Evolutionary conservation across 2,888 invertebrate genomes (phyloP), one percentile per base, ranked within the genome.

Genomic region (Allygus modestus): DNA sequence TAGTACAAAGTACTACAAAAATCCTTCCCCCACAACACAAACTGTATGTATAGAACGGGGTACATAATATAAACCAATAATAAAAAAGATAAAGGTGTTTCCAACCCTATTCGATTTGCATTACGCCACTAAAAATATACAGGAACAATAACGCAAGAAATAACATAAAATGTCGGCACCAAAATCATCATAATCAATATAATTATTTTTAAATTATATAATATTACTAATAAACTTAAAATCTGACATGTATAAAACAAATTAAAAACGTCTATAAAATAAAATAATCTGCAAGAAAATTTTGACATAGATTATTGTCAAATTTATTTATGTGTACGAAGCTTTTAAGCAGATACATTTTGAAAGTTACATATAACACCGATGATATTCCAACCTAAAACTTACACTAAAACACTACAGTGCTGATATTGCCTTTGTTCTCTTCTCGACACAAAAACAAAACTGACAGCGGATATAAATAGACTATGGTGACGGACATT

Each of bases 341-440:
- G 54, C 54, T 23, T 54, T 54, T n/a, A 65, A 65, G 65, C 65
- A 31, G 65, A 65, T 31, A 31, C 65, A 65, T 65, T 31, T 58
- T 26, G 15, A 65, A 15, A 65, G 65, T 65, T 31, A 65, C 65
- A 65, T 65, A n/a, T 65, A 65, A 65, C 65, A 65, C 17, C 65
- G 5, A 65, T 65, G 15, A 65, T 28, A 65, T 31, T 54, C 65
- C 65, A 17, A 65, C 28, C 65, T 65, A 65, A 65, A 65, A 65
- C 65, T 65, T 65, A 65, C 28, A 65, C 65, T 65, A 65, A 28
- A 65, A 65, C 26, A 28, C 65, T 65, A 65, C 65, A 65, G 65
- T 65, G 65, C 65, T 65, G 65, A 65, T 65, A 65, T 65, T 65
- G 4, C 12, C 65, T 65, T 65, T 65, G 65, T 28, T 65, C 31